Conservation (phyloP, 2,888 invertebrate genomes). For the Scaptomyza reducta region DNA sequence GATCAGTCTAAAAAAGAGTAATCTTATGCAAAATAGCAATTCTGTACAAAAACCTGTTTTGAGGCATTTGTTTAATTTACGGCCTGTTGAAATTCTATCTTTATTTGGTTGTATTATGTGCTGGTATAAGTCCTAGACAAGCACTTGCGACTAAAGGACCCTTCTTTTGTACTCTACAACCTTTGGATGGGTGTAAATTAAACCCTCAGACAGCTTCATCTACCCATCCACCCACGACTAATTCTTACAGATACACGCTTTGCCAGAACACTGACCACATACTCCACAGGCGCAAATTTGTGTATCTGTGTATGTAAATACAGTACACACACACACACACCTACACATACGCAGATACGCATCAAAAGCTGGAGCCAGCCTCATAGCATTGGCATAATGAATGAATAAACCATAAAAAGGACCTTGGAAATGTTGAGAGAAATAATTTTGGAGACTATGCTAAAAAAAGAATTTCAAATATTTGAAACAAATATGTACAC, state of each 20-base stretch:
- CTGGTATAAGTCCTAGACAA: not conserved
- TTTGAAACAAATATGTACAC: conserved; percentile 42
- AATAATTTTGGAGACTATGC: conserved; percentile 42
- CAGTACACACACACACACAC: not conserved
- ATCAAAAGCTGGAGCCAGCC: conserved; percentile 24
- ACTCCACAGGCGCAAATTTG: not conserved
- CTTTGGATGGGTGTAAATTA: conserved; percentile 2
- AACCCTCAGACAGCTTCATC: not conserved
- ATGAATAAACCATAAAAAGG: conserved; percentile 51
- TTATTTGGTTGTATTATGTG: not conserved
- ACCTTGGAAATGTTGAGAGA: conserved; percentile 49
- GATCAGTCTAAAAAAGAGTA: too few relatives aligned
- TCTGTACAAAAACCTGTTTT: not conserved
- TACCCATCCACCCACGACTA: not conserved
- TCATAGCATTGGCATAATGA: conserved; percentile 40
- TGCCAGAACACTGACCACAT: conserved; percentile 17
- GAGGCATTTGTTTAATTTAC: not conserved
- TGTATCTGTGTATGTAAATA: conserved; percentile 2
- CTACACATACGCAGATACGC: not conserved
- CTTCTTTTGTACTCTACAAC: not conserved
- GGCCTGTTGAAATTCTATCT: not conserved
- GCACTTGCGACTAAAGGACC: not conserved
- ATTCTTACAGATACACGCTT: conserved; percentile 10
- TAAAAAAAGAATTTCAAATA: conserved; percentile 48
- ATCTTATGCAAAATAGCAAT: not conserved